Evolutionary conservation across 1,140 invertebrate species (phyloP), one percentile per base, ranked within the genome.

Genomic region (Cydia fagiglandana): DNA sequence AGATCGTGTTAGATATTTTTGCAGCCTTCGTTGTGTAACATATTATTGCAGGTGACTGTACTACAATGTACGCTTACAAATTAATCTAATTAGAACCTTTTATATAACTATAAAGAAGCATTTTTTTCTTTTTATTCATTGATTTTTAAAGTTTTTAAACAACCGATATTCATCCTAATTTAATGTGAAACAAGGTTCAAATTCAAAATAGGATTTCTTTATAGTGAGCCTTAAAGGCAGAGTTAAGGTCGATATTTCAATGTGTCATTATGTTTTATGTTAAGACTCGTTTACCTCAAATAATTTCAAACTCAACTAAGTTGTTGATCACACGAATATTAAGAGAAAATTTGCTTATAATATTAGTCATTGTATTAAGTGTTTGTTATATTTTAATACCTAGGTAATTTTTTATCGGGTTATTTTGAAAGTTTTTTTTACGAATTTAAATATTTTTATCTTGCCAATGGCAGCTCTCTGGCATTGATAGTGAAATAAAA

Each of bases 401-500:
- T 24, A 61, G 56, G 20, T 61, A 61, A 61, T 30, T 61, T 61
- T 61, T 1, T 24, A 61, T 10, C 12, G 5, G 56, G 24, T 9
- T 61, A 2, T 61, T 61, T 61, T 56, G 4, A 53, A 61, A n/a
- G 56, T 20, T 61, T 61, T n/a, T 24, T 61, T 61, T 61, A 17
- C 50, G 50, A 53, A 53, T 53, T 53, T 53, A n/a, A 3, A 53
- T 12, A 12, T n/a, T 61, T 61, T 34, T n/a, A 41, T 70, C 66
- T 70, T 70, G 66, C 66, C 66, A 41, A 66, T 70, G 66, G 66
- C 66, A 70, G 66, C 66, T 70, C 66, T 70, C 66, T 70, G 66
- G 66, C 66, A 70, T 7, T 34, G 15, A 66, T 66, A 66, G 66
- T n/a, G 6, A 70, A 38, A 66, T 15, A 6, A 38, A 17, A 34